Evolutionary conservation across 1,140 invertebrate genomes (phyloP), one percentile per base, ranked within the genome.

Genomic region (Parasteatoda tepidariorum): DNA sequence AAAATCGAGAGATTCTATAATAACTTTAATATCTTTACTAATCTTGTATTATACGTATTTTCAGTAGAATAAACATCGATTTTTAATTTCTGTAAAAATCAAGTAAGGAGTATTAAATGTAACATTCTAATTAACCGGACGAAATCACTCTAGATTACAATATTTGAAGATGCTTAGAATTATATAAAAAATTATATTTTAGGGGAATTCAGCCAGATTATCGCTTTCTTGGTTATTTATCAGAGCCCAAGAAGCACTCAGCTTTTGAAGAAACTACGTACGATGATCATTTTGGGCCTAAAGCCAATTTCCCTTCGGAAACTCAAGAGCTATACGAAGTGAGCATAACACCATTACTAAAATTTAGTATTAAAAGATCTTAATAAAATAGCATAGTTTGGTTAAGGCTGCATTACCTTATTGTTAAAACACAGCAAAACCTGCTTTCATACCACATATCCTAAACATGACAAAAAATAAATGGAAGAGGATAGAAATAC

Each of bases 181-280:
- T 28, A 15, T 18, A 62, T n/a, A 30, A 30, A 18, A 30, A 4
- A 6, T 5, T 24, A 4, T 3, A 41, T 26, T 68, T 3, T 22
- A 68, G 66, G 26, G 34, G 15, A 2, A 24, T 31, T 2, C 9
- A 28, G 2, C 55, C 30, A 38, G 48, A 41, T 61, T 38, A 30
- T 15, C 55, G 26, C 18, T 62, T 26, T 28, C 38, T 75, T 38
- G 73, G 57, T 1, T 61, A 34, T 26, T 33, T 75, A 0, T 7
- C 22, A 15, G 73, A 62, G n/a, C 73, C 73, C 1, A n/a, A 30
- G 11, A 75, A 75, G 41, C 62, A 38, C 28, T 3, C 31, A 4
- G 13, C 55, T 15, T 28, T 54, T 28, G 59, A 26, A 75, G 73
- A 75, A 28, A 54, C 73, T 22, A 75, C 73, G 18, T 62, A 61